phyloP scores from a whole-genome alignment of 2,888 invertebrate genomes.

The Chrysolina oricalcia region DNA sequence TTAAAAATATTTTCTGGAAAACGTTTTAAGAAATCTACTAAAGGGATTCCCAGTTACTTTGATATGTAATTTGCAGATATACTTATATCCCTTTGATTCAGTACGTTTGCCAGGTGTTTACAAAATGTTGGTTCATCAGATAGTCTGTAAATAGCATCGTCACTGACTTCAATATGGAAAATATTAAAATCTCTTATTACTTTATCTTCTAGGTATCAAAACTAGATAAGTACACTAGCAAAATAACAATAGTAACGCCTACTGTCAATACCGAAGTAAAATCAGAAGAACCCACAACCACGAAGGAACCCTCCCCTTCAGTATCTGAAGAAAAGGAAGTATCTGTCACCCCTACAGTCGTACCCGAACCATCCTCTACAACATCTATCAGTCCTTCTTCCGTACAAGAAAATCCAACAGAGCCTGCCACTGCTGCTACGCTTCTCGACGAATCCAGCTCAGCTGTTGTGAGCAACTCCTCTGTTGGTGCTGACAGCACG shows the following conservation, averaged over 20 bases:
- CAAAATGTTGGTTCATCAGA: no score
- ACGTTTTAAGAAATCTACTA: no score
- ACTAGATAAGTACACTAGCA: constrained; percentile 63
- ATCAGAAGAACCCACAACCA: constrained; percentile 34
- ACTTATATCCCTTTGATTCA: no score
- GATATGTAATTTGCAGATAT: no score
- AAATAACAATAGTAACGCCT: constrained; percentile 58
- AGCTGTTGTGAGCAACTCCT: background rate
- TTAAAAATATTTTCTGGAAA: no score
- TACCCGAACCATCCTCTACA: background rate
- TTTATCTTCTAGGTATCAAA: constrained; percentile 53
- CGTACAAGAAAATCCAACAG: background rate
- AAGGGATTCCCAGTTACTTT: no score
- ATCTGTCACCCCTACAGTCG: background rate
- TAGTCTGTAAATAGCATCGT: no score
- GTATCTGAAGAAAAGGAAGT: background rate
- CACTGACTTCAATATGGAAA: no score
- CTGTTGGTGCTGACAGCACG: background rate
- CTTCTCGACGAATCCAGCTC: constrained; percentile 40
- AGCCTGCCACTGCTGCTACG: constrained; percentile 58
- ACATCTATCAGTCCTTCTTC: background rate
- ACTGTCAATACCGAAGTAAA: constrained; percentile 52
- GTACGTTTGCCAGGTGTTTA: no score
- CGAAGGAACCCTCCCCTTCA: constrained; percentile 14
- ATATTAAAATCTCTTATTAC: background rate